A percentile compares a stretch with the other conserved stretches of the same genome.
These are phyloP conservation scores for Urocitellus parryii DNA, from an alignment of 2,113 vertebrate species.

Conservation along the genomic window DNA sequence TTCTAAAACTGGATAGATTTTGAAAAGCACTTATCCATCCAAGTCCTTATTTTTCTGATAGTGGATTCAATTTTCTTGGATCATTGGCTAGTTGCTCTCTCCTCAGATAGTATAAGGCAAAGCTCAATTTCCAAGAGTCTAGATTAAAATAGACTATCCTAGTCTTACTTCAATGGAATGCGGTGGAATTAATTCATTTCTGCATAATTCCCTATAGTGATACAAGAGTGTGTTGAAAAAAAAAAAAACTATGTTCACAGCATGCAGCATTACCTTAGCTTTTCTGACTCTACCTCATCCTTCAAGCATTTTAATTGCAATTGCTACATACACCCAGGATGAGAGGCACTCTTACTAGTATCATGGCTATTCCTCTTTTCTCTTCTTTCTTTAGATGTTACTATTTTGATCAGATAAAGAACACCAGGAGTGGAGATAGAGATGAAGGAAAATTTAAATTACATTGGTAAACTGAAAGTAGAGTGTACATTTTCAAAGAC, in stretches of 20 bases:
- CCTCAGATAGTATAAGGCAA: not conserved
- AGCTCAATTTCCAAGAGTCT: not conserved
- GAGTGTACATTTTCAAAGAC: not conserved
- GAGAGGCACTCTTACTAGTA: not conserved
- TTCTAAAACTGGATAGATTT: not conserved
- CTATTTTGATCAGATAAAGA: constrained; percentile 54
- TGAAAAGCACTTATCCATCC: not conserved
- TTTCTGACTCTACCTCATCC: not conserved
- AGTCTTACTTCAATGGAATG: not conserved
- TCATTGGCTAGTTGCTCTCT: not conserved
- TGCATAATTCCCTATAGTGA: not conserved
- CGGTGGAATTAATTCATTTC: not conserved
- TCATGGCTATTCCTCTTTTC: not conserved
- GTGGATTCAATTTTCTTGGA: not conserved
- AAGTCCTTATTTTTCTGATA: constrained; percentile 2
- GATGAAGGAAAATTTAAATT: constrained; percentile 35
- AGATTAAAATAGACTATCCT: constrained; percentile 16
- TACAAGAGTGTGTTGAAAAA: not conserved
- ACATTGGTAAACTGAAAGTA: not conserved
- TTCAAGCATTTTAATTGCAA: not conserved
- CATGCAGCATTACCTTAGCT: not conserved
- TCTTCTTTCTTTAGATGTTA: not conserved
- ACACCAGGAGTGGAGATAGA: not conserved
- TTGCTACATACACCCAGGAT: not conserved
- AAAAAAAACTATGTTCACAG: not conserved